Base-by-base conservation (phyloP, 2,888 invertebrate species). In the Lasioglossum lativentre region DNA sequence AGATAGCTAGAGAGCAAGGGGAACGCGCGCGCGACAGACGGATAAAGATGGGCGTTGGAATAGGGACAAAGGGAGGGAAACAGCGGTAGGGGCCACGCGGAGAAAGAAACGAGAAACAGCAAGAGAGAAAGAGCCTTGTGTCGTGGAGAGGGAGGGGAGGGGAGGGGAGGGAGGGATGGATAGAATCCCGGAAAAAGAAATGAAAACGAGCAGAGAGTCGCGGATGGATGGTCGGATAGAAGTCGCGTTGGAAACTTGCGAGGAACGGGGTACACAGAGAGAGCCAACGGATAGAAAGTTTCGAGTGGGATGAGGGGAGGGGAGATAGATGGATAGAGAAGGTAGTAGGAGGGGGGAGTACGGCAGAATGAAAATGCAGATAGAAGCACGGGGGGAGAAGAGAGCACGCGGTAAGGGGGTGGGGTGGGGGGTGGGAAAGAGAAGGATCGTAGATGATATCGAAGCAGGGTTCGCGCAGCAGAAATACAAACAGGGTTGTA, bases 401-500 rank as follows among this genome's bases (percentile, higher is more conserved):
- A 68, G 34, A 66, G 16, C 5, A 19, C 52, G 23, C 23, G 30
- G 63, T n/a, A n/a, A 66, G 19, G 10, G 34, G 34, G 34, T 34
- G 23, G 34, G 1, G 63, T 8, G 56, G n/a, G 23, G 34, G 1
- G 63, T 8, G 56, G n/a, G 56, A 56, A 2, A 27, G 63, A 70
- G 27, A 70, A 73, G 68, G 47, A 77, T 75, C 63, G 82, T 56
- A 83, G 89, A 88, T 88, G 83, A 82, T 83, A 88, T 88, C 80
- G 89, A 84, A 72, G 78, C 73, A 74, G 82, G 81, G 82, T 85
- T 85, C 85, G 75, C 78, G 82, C 75, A 76, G 85, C 75, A 85
- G 88, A 88, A 90, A 90, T 84, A 86, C 85, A 89, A 88, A 90
- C 88, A 85, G 83, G 72, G 75, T 81, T 83, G 89, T 75, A 88